Conservation (phyloP, 2,113 vertebrate species). For the Pelvicachromis taeniatus region DNA sequence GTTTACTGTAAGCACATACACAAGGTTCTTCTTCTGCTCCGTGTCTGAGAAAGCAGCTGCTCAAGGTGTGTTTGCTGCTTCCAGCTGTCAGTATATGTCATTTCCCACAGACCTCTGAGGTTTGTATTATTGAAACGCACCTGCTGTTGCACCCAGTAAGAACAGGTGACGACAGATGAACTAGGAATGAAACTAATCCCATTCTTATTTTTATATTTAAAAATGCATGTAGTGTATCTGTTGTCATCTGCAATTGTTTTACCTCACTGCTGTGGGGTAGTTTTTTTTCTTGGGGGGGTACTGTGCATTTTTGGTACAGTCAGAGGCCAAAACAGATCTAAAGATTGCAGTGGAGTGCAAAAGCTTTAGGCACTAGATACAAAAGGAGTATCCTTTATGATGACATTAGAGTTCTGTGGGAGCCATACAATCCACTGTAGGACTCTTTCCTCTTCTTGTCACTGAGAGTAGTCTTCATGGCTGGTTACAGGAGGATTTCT, state of each 20-base stretch:
- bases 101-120: not conserved
- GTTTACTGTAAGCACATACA: not conserved
- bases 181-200: not conserved
- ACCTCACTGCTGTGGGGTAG: no score
- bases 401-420: not conserved
- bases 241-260: not conserved
- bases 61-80: not conserved
- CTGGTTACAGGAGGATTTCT: not conserved
- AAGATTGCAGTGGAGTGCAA: not conserved
- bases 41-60: conserved; percentile 7
- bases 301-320: not conserved
- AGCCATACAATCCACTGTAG: not conserved
- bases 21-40: not conserved
- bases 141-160: not conserved
- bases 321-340: not conserved
- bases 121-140: not conserved
- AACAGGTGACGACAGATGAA: not conserved
- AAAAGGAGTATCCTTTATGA: not conserved
- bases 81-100: not conserved
- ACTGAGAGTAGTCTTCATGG: not conserved
- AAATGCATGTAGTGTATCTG: not conserved
- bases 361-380: not conserved
- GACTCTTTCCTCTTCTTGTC: not conserved
- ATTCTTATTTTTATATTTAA: not conserved
- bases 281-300: not conserved